Evolutionary conservation across 2,113 vertebrate genomes (phyloP).

Genomic region (Atlantisia rogersi): DNA sequence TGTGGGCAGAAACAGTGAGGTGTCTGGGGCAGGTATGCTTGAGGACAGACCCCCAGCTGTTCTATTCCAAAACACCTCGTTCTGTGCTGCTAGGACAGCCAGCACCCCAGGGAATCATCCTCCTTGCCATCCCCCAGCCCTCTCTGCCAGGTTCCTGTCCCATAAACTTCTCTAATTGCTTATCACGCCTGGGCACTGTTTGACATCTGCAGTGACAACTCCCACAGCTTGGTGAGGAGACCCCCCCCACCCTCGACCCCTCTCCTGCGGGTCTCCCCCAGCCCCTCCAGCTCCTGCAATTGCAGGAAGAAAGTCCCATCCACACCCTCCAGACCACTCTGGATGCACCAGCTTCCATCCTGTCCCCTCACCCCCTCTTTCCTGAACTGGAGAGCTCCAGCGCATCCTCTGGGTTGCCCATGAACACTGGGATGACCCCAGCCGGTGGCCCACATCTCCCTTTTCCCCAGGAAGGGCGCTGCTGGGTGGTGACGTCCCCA

Average conservation of each 20-base stretch:
- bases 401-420: neutral
- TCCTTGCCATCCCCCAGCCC: neutral
- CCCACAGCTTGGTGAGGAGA: neutral
- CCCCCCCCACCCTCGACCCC: accelerated
- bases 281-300: neutral
- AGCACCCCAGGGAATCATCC: neutral
- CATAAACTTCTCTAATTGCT: neutral
- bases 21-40: neutral
- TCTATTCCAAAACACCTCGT: neutral
- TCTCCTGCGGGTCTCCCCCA: accelerated
- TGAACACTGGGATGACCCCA: neutral
- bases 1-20: accelerated
- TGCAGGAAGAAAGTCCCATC: accelerated
- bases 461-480: neutral
- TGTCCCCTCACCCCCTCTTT: neutral
- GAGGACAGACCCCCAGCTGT: neutral
- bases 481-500: neutral
- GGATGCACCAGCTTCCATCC: neutral
- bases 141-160: neutral
- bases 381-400: neutral
- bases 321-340: neutral
- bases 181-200: neutral
- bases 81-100: neutral
- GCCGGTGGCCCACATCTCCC: neutral
- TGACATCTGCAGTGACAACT: neutral